Percentiles rank a stretch among this genome's conserved stretches.
These are phyloP conservation scores for Sminthurides bifidus DNA, from an alignment of 1,140 invertebrate species.

Conservation along the genomic window DNA sequence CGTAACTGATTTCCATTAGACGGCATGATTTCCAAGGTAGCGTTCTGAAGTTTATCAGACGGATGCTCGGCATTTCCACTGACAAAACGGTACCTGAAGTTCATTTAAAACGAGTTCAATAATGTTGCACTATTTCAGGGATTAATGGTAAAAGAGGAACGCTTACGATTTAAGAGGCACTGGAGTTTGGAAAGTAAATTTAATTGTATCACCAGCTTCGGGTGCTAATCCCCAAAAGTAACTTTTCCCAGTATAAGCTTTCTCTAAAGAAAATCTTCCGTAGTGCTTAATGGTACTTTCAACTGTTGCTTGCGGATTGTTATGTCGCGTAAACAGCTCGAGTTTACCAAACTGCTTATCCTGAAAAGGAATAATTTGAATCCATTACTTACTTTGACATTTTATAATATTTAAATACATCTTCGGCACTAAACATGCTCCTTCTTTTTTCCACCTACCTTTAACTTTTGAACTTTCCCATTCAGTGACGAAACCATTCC, in stretches of 20 bases:
- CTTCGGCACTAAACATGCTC: not conserved
- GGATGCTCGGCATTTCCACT: conserved; percentile 87
- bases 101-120: no score
- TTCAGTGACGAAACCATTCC: conserved; percentile 88
- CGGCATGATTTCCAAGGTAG: conserved; percentile 69
- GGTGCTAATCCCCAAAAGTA: conserved; percentile 85
- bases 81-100: conserved; percentile 73
- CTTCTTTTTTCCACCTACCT: conserved; percentile 48
- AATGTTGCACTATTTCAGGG: no score
- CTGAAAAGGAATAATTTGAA: conserved; percentile 42
- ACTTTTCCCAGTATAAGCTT: conserved; percentile 74
- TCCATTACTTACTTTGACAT: not conserved
- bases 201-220: conserved; percentile 65
- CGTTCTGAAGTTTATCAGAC: conserved; percentile 80
- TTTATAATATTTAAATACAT: not conserved
- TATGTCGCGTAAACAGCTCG: conserved; percentile 63
- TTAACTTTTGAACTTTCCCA: conserved; percentile 93
- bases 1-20: conserved; percentile 33
- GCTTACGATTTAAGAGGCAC: conserved; percentile 59
- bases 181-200: conserved; percentile 68
- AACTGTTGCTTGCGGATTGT: conserved; percentile 54
- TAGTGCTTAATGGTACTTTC: conserved; percentile 70
- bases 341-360: conserved; percentile 87
- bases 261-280: conserved; percentile 64
- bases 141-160: no score